Percentiles rank a stretch among this genome's conserved stretches.
These are phyloP conservation scores for Aromia moschata DNA, from an alignment of 2,888 invertebrate species.

Conservation along the genomic window DNA sequence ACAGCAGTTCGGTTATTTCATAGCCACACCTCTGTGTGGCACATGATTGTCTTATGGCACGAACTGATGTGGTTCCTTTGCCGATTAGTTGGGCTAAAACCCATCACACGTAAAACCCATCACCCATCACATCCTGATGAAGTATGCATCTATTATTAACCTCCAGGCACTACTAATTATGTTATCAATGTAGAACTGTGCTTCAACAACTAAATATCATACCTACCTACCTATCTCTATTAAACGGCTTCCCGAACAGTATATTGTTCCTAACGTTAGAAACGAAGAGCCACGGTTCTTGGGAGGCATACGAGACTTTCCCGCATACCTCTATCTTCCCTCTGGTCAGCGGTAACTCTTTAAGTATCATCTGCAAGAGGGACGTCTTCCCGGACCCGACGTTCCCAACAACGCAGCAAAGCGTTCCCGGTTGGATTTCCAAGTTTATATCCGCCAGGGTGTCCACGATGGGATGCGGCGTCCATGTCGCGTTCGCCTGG, in stretches of 20 bases:
- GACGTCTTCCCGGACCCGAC: slow-evolving; percentile 80
- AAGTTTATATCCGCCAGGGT: slow-evolving; percentile 66
- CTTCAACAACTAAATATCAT: no score
- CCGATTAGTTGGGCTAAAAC: no score
- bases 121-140: no score
- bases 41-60: no score
- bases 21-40: no score
- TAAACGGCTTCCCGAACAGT: slow-evolving; percentile 75
- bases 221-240: slow-evolving; percentile 63
- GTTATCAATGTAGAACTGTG: no score
- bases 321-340: slow-evolving; percentile 74
- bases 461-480: slow-evolving; percentile 50
- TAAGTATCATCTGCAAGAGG: slow-evolving; percentile 74
- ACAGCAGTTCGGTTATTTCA: no score
- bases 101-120: no score
- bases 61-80: no score
- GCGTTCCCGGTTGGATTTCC: slow-evolving; percentile 62
- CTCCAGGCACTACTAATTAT: no score
- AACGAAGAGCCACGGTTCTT: slow-evolving; percentile 83
- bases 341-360: slow-evolving; percentile 71
- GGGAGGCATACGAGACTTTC: slow-evolving; percentile 75
- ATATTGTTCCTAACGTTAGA: slow-evolving; percentile 82
- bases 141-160: no score
- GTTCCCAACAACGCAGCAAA: slow-evolving; percentile 66
- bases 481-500: slow-evolving; percentile 50